phyloP scores from a whole-genome alignment of 2,888 invertebrate species.

The Drosophila greeni region DNA sequence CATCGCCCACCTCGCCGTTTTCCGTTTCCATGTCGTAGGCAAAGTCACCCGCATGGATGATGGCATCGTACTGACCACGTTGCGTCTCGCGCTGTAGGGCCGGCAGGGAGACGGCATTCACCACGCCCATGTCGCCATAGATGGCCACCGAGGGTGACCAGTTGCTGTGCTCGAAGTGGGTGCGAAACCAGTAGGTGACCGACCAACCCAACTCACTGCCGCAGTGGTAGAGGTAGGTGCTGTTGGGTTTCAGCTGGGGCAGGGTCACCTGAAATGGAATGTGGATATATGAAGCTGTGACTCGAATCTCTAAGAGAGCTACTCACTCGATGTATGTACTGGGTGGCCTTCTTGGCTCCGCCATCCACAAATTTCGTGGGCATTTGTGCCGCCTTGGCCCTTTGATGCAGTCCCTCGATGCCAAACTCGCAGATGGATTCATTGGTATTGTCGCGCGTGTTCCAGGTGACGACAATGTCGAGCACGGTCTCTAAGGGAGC shows the following conservation, averaged over 20 bases:
- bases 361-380: constrained; percentile 86
- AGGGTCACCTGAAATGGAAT: constrained; percentile 78
- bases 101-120: constrained; percentile 90
- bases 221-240: constrained; percentile 88
- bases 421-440: constrained; percentile 88
- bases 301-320: neutral
- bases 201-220: constrained; percentile 92
- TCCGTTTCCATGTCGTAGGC: constrained; percentile 95
- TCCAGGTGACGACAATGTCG: constrained; percentile 90
- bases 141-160: constrained; percentile 92
- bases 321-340: constrained; percentile 88
- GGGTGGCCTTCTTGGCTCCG: constrained; percentile 82
- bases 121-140: constrained; percentile 96
- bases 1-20: constrained; percentile 90
- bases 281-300: too few relatives aligned
- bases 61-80: constrained; percentile 88
- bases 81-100: constrained; percentile 91
- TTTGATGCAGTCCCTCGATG: constrained; percentile 80
- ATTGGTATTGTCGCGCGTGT: constrained; percentile 84
- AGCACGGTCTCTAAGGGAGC: constrained; percentile 80
- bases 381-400: constrained; percentile 80
- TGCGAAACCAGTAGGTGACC: constrained; percentile 86
- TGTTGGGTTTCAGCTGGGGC: constrained; percentile 81
- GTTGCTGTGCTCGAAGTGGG: constrained; percentile 82
- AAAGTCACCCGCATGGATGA: constrained; percentile 96